Conservation (phyloP, 2,888 invertebrate genomes). For the Stenotaenia linearis region DNA sequence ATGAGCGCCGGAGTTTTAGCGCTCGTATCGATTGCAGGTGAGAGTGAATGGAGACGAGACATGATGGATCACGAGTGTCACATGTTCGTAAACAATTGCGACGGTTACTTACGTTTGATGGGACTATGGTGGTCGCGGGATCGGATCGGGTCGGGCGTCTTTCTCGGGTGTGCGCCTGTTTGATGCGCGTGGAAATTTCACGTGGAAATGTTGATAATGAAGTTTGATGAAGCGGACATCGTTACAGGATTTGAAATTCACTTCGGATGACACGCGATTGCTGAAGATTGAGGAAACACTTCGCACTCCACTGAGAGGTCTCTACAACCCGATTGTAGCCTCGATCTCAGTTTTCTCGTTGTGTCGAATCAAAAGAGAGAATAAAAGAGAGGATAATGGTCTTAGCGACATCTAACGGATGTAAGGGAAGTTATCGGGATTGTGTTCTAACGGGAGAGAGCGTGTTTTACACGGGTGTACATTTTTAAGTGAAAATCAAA, state of each 20-base stretch:
- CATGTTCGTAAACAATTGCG: constrained; percentile 27
- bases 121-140: background rate
- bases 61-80: background rate
- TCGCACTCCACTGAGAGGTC: background rate
- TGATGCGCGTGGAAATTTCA: background rate
- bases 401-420: background rate
- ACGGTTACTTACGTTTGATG: constrained; percentile 28
- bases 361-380: background rate
- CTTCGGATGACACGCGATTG: constrained; percentile 26
- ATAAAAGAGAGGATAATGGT: background rate
- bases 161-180: background rate
- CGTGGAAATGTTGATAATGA: background rate
- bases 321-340: constrained; percentile 18
- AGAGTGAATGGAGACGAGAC: background rate
- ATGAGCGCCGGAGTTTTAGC: background rate
- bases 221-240: background rate
- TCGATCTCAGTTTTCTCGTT: constrained; percentile 20
- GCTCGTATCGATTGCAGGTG: background rate
- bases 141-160: no score
- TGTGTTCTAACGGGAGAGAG: background rate
- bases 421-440: background rate
- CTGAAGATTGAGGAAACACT: background rate
- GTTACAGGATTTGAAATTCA: background rate
- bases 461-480: background rate
- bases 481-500: background rate